phyloP scores from a whole-genome alignment of 2,113 vertebrate species.

The Odobenus rosmarus region DNA sequence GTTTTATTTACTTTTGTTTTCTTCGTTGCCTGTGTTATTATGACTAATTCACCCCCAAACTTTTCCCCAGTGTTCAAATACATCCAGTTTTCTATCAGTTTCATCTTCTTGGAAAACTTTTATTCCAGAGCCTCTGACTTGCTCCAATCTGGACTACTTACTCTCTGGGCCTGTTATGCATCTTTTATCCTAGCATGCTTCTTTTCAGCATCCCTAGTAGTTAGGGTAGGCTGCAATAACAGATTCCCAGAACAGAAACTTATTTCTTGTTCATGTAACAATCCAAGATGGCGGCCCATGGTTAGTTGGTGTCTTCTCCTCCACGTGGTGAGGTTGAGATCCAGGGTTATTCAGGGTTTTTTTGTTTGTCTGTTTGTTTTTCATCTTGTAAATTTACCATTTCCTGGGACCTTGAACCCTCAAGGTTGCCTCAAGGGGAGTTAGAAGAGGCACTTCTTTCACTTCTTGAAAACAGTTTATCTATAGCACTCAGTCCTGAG shows the following conservation, averaged over 20 bases:
- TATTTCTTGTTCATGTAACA: not conserved
- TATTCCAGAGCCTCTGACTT: slow-evolving; percentile 31
- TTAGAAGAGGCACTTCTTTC: not conserved
- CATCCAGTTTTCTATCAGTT: slow-evolving; percentile 75
- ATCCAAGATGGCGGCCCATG: not conserved
- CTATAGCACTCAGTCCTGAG: not conserved
- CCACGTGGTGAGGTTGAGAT: not conserved
- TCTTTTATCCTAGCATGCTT: not conserved
- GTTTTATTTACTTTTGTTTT: slow-evolving; percentile 74
- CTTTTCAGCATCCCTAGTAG: not conserved
- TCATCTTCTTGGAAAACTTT: slow-evolving; percentile 56
- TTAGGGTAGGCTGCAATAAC: not conserved
- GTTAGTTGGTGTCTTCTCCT: not conserved
- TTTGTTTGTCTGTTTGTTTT: not conserved
- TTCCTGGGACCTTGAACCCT: not conserved
- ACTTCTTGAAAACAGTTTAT: not conserved
- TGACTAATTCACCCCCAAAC: slow-evolving; percentile 68
- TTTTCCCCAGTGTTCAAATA: slow-evolving; percentile 64
- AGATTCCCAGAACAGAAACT: not conserved
- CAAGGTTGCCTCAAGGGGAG: not conserved
- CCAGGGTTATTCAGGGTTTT: not conserved
- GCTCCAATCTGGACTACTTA: slow-evolving; percentile 10
- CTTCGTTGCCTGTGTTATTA: slow-evolving; percentile 69
- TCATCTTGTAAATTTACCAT: not conserved
- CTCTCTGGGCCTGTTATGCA: not conserved